Base-by-base conservation (phyloP, 2,113 vertebrate genomes). In the Ctenomys sociabilis region DNA sequence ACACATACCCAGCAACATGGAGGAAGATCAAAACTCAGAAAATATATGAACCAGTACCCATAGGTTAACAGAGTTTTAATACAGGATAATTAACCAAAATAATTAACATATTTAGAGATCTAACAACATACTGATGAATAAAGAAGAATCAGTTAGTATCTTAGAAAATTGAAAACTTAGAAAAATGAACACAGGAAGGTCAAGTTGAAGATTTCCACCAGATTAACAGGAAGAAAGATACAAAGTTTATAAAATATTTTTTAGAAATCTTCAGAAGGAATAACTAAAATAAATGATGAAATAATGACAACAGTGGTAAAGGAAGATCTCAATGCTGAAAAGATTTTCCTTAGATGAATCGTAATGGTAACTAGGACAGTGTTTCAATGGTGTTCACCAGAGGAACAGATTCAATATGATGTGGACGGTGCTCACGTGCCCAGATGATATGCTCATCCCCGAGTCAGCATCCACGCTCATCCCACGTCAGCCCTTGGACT, bases 141-240 rank as follows among this genome's bases (percentile, higher is more conserved):
- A 68, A 84, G 77, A 61, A 14, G 10, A 86, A 37, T 5, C 13
- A 70, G 49, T 37, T 64, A 26, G 7, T 49, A 63, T 64, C 63
- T 72, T 63, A 28, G 64, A 72, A 86, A n/a, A 95, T 7, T 43
- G 8, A 86, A 90, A 88, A 43, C 57, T 63, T 72, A 59, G n/a
- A n/a, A 59, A 12, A 37, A 86, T 35, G 16, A 7, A 24, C 16
- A 43, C 14, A 94, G n/a, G 32, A 91, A 86, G 91, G 89, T 45
- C 57, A 70, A 37, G 37, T 68, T 90, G 37, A 92, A 93, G 70
- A 94, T 35, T 90, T 93, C 63, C 68, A 64, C 61, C 61, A 95
- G 43, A 37, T 68, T 90, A 73, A 1, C 77, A 77, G 7, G 7
- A 43, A 73, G 83, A 93, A 92, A n/a, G 1, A 73, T 2, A 61